Evolutionary conservation across 2,113 vertebrate species (phyloP).

Genomic region (Polypterus senegalus): DNA sequence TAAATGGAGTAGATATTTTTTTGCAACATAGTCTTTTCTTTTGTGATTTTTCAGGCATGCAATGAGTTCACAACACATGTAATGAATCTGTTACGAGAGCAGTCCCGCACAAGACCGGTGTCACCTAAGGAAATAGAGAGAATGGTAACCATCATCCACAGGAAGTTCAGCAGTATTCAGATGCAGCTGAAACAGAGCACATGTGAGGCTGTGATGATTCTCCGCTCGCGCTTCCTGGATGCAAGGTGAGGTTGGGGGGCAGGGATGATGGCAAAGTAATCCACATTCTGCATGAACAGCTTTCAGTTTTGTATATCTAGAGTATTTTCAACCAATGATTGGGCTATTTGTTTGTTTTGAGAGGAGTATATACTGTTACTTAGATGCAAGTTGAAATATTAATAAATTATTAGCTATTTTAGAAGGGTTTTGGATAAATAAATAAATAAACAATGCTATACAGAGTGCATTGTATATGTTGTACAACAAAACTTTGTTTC

Average conservation of each 20-base stretch:
- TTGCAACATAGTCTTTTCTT: background rate
- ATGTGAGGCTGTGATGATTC: conserved; percentile 82
- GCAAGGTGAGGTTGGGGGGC: conserved; percentile 47
- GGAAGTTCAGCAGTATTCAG: conserved; percentile 85
- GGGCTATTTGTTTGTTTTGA: background rate
- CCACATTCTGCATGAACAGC: too few relatives aligned
- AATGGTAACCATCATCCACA: conserved; percentile 82
- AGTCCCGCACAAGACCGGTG: conserved; percentile 74
- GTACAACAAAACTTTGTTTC: too few relatives aligned
- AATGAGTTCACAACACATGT: conserved; percentile 82
- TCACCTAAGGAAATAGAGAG: conserved; percentile 82
- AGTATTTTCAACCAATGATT: too few relatives aligned
- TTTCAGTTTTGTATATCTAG: too few relatives aligned
- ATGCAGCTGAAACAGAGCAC: conserved; percentile 84
- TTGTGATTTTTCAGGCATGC: conserved; percentile 50
- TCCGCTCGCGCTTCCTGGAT: conserved; percentile 75
- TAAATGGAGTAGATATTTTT: too few relatives aligned
- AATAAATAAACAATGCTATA: too few relatives aligned
- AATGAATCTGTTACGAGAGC: conserved; percentile 79
- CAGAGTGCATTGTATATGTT: too few relatives aligned
- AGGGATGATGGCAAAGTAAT: too few relatives aligned
- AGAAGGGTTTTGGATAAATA: too few relatives aligned
- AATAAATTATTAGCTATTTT: too few relatives aligned
- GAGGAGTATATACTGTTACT: too few relatives aligned
- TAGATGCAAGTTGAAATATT: too few relatives aligned